Percentiles rank a stretch among this genome's conserved stretches.
Conservation (phyloP, 2,888 invertebrate species). For the Drosophila nigricruria region DNA sequence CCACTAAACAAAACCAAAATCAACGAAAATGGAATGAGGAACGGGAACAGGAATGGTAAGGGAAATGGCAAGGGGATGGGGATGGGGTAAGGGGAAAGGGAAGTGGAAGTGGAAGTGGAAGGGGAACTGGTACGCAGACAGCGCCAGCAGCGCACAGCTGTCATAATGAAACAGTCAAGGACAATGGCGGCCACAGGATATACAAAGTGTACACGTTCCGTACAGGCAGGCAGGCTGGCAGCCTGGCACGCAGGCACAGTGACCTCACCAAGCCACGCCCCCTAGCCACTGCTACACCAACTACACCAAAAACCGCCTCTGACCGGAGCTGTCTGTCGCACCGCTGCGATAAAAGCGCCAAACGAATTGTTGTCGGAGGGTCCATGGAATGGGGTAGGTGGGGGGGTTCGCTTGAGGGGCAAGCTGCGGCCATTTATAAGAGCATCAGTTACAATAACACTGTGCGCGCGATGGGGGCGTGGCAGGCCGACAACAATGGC, state of each 20-base stretch:
- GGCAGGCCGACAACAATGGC: conserved; percentile 62
- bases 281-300: not conserved
- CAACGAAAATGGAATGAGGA: conserved; percentile 48
- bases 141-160: conserved; percentile 66
- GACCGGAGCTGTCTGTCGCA: conserved; percentile 54
- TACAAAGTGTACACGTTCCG: conserved; percentile 72
- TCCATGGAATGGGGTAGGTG: not conserved
- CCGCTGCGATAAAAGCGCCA: conserved; percentile 76
- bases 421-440: conserved; percentile 69
- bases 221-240: conserved; percentile 32
- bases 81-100: not conserved
- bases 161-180: conserved; percentile 81
- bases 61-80: not conserved
- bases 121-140: conserved; percentile 25
- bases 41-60: not conserved
- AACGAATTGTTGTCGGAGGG: conserved; percentile 70
- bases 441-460: conserved; percentile 80
- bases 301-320: conserved; percentile 7
- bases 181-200: conserved; percentile 76
- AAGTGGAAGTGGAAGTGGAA: conserved; percentile 3
- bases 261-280: conserved; percentile 29
- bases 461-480: conserved; percentile 39
- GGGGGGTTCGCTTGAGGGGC: too few relatives aligned
- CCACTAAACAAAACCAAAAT: conserved; percentile 80
- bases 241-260: conserved; percentile 40